Conservation (phyloP, 2,113 vertebrate genomes). For the Eira barbara region DNA sequence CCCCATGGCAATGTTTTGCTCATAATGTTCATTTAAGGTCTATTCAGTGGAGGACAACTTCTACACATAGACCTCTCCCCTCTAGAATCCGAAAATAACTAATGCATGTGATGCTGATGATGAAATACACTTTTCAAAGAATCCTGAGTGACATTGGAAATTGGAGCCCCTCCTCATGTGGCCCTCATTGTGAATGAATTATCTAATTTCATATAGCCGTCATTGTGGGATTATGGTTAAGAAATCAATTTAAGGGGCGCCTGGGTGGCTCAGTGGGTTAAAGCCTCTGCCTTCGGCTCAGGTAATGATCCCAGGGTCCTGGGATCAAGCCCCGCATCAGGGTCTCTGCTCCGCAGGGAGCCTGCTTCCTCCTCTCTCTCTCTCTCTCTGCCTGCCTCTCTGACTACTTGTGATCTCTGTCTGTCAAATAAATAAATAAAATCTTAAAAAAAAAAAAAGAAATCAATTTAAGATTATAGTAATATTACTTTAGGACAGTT, state of each 20-base stretch:
- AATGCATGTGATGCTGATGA: neutral
- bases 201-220: neutral
- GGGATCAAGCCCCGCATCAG: too few relatives aligned
- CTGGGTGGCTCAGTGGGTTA: too few relatives aligned
- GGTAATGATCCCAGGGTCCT: too few relatives aligned
- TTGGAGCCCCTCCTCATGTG: accelerated
- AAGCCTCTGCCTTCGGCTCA: too few relatives aligned
- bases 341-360: too few relatives aligned
- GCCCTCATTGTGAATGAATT: neutral
- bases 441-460: too few relatives aligned
- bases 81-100: neutral
- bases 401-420: too few relatives aligned
- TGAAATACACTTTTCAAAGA: neutral
- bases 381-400: too few relatives aligned
- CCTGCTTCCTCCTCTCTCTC: too few relatives aligned
- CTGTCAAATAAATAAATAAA: too few relatives aligned
- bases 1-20: accelerated
- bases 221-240: neutral
- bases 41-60: neutral
- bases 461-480: neutral
- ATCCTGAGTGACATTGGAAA: neutral
- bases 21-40: neutral
- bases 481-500: neutral
- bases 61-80: neutral
- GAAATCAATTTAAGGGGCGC: neutral